Conservation (phyloP, 2,888 invertebrate species). For the Hymenopus coronatus region DNA sequence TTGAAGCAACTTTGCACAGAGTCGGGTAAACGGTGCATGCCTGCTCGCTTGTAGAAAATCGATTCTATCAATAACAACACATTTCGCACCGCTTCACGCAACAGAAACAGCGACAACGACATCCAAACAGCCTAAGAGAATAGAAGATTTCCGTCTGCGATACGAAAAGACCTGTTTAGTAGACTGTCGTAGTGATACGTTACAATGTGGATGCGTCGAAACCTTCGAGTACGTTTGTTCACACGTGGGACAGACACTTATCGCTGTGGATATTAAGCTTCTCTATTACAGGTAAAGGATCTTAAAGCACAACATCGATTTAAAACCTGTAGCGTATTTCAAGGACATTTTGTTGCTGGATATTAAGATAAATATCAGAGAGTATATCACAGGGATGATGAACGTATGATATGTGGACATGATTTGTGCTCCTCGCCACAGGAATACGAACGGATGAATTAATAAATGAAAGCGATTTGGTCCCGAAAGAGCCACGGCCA, state of each 20-base stretch:
- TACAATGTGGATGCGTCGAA: background rate
- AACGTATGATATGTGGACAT: too few relatives aligned
- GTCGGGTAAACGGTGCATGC: background rate
- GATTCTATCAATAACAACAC: background rate
- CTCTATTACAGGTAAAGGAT: too few relatives aligned
- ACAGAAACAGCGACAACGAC: background rate
- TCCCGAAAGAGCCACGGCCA: too few relatives aligned
- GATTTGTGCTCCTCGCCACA: too few relatives aligned
- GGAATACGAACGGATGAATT: too few relatives aligned
- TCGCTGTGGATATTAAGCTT: too few relatives aligned
- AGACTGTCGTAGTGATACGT: background rate
- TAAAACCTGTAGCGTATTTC: too few relatives aligned
- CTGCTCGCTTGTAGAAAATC: background rate
- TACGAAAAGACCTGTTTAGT: background rate
- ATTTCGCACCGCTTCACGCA: background rate
- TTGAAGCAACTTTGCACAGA: background rate
- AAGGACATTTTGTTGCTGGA: too few relatives aligned
- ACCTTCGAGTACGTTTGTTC: background rate
- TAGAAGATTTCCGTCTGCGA: background rate
- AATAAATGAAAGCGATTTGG: too few relatives aligned
- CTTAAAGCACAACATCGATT: too few relatives aligned
- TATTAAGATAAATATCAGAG: too few relatives aligned
- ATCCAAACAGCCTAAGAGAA: background rate
- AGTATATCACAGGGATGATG: too few relatives aligned
- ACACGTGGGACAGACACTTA: background rate